Evolutionary conservation across 2,113 vertebrate genomes (phyloP), one percentile per base, ranked within the genome.

Genomic region (Daubentonia madagascariensis): DNA sequence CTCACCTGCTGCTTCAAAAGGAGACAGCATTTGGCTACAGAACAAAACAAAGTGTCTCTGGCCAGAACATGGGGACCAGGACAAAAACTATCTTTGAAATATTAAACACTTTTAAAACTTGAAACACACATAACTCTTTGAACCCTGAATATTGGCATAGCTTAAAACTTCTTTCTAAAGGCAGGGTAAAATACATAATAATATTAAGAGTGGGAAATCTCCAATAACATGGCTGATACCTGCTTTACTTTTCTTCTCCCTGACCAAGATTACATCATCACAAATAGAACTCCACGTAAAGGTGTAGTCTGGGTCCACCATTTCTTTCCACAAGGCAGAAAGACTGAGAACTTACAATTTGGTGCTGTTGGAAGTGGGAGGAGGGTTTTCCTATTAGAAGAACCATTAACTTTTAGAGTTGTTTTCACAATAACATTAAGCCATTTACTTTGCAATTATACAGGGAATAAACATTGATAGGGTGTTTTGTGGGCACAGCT

Each of bases 371-470:
- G 59, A 50, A 48, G n/a, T 7, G 72, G 75, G 4, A 28, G 40
- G 25, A 57, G 25, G 25, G 2, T 16, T 94, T 87, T 67, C 16
- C 79, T 88, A 63, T 96, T 85, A 92, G 76, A 80, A 79, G 48
- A 97, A 32, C n/a, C 70, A 90, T 87, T 98, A 97, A 97, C 57
- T 63, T 97, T 96, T 52, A 97, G 75, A 78, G 81, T 57, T 86
- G 63, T 94, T 94, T 98, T 97, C 86, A 92, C 84, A 95, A 70
- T 30, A 37, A 86, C 25, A 68, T 72, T 92, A 96, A 93, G 78
- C 78, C 76, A 45, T 92, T 97, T 85, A 52, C 23, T 97, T 98
- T 52, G 91, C 96, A 93, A 61, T 92, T 96, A 61, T n/a, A 78
- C 78, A 52, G 65, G 89, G 13, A 12, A 81, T 91, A 96, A 96